phyloP scores from a whole-genome alignment of 1,140 invertebrate genomes.

The Dendrolimus punctatus region DNA sequence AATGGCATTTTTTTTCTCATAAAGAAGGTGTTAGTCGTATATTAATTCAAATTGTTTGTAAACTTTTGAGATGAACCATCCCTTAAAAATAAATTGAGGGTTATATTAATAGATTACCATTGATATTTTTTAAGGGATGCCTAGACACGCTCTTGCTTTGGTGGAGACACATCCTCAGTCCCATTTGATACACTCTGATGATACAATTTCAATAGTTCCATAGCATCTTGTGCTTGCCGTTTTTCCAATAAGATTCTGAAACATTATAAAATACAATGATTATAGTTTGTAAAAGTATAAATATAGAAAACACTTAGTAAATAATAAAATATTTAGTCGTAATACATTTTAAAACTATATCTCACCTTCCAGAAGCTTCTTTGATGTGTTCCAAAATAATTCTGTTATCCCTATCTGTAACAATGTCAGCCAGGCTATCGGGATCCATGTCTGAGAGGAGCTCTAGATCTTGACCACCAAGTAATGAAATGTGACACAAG shows the following conservation, averaged over 20 bases:
- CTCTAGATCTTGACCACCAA: constrained; percentile 85
- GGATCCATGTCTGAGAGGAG: constrained; percentile 89
- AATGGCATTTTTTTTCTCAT: too few species aligned
- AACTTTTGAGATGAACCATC: constrained; percentile 65
- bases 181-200: constrained; percentile 71
- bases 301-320: too few species aligned
- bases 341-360: neutral
- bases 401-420: constrained; percentile 81
- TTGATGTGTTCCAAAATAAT: constrained; percentile 87
- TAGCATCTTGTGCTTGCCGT: constrained; percentile 86
- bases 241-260: constrained; percentile 81
- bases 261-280: constrained; percentile 15
- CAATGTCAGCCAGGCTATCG: constrained; percentile 84
- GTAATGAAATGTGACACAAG: constrained; percentile 84
- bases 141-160: constrained; percentile 63
- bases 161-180: constrained; percentile 57
- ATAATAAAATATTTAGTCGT: too few species aligned
- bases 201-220: constrained; percentile 80
- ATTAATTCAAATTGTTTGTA: constrained; percentile 37
- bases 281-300: constrained; percentile 1
- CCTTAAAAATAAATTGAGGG: constrained; percentile 58
- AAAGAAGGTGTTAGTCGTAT: neutral
- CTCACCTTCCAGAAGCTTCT: constrained; percentile 84
- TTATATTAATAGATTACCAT: constrained; percentile 40
- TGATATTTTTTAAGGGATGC: constrained; percentile 10